Evolutionary conservation across 2,797 vertebrate species (phyloP).

Genomic region (Pyrocephalus nanus): DNA sequence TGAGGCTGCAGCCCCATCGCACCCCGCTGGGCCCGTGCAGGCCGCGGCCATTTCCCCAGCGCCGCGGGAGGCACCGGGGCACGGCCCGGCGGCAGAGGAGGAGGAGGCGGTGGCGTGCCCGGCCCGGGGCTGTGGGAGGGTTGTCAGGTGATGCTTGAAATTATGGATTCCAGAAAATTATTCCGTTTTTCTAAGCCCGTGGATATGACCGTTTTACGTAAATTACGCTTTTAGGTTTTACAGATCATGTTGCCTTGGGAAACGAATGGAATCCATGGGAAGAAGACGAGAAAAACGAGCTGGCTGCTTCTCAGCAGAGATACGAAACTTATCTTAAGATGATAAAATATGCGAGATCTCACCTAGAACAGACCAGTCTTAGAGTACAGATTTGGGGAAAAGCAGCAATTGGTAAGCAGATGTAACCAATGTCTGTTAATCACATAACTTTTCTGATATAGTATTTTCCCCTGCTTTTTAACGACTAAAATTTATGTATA

Average conservation of each 20-base stretch:
- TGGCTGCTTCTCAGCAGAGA: conserved; percentile 78
- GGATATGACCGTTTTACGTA: neutral
- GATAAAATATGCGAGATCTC: conserved; percentile 76
- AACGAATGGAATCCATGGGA: conserved; percentile 97
- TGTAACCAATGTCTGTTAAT: neutral
- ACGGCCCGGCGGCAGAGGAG: accelerated
- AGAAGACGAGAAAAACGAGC: conserved; percentile 84
- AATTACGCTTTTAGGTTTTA: neutral
- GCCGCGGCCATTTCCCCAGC: too few species aligned
- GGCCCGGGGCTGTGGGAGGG: too few species aligned
- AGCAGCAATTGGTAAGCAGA: conserved; percentile 90
- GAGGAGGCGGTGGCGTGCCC: accelerated
- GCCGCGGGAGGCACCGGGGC: neutral
- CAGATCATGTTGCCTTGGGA: conserved; percentile 73
- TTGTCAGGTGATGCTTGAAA: too few species aligned
- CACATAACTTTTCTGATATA: neutral
- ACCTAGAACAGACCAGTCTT: conserved; percentile 78
- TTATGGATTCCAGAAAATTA: accelerated
- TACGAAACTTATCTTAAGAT: conserved; percentile 81
- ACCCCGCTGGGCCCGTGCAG: neutral
- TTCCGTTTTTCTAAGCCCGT: accelerated
- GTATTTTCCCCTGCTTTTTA: neutral
- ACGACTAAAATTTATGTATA: neutral
- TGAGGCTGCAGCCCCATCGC: too few species aligned
- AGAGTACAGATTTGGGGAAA: conserved; percentile 96